Percentiles rank a stretch among this genome's conserved stretches.
These are phyloP conservation scores for Arrhopalites spinosus DNA, from an alignment of 2,888 invertebrate species.

Conservation along the genomic window DNA sequence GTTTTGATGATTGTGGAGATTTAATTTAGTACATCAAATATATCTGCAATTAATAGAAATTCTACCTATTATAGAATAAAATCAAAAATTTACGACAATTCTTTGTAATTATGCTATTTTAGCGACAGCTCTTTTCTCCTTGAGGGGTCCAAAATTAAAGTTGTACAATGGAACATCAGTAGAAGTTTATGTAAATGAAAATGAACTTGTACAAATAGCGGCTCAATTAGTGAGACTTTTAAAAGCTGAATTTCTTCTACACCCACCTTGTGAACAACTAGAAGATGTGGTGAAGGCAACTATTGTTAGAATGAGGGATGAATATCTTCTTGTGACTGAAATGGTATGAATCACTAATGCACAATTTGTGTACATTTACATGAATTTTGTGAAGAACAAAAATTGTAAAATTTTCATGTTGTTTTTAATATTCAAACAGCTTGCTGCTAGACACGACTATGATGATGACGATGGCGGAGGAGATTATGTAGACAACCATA, in stretches of 20 bases:
- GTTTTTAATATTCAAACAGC: neutral
- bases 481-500: neutral
- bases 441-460: neutral
- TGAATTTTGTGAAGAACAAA: neutral
- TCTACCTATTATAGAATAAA: too few species aligned
- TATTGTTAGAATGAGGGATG: neutral
- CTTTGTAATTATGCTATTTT: neutral
- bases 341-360: slow-evolving; percentile 6
- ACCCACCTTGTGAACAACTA: slow-evolving; percentile 24
- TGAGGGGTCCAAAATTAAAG: neutral
- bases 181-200: neutral
- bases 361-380: neutral
- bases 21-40: too few species aligned
- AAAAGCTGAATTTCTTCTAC: slow-evolving; percentile 18
- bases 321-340: neutral
- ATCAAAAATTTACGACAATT: too few species aligned
- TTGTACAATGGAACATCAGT: neutral
- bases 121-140: slow-evolving; percentile 12
- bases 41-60: too few species aligned
- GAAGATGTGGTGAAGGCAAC: slow-evolving; percentile 8
- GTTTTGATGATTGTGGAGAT: too few species aligned
- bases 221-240: neutral
- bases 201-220: neutral
- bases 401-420: neutral
- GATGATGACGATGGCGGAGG: slow-evolving; percentile 7